Evolutionary conservation across 2,113 vertebrate genomes (phyloP).

Genomic region (Petromus typicus): DNA sequence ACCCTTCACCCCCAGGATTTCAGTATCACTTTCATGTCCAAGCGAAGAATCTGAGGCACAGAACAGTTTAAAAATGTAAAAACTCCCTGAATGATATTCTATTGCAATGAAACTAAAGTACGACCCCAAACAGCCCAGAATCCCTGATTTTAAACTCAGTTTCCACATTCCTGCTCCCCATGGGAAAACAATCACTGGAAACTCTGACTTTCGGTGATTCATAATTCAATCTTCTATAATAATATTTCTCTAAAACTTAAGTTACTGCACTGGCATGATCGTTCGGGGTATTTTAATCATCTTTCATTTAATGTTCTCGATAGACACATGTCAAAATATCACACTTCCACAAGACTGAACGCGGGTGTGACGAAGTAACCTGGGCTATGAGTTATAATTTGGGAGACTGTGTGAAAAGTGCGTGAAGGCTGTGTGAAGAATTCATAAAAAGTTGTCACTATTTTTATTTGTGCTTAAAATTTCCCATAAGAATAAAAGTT

Average conservation of each 20-base stretch:
- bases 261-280: not conserved
- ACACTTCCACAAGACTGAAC: not conserved
- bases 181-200: not conserved
- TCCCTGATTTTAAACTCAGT: not conserved
- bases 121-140: not conserved
- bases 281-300: not conserved
- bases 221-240: not conserved
- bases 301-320: not conserved
- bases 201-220: not conserved
- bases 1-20: not conserved
- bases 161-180: not conserved
- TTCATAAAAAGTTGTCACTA: not conserved
- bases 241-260: constrained; percentile 26
- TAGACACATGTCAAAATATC: not conserved
- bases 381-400: not conserved
- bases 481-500: not conserved
- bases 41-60: not conserved
- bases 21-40: not conserved
- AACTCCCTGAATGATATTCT: not conserved
- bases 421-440: fast-evolving
- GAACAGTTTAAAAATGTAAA: not conserved
- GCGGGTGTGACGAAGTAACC: fast-evolving
- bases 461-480: not conserved
- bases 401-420: not conserved
- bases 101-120: not conserved